Percentiles rank a stretch among this genome's conserved stretches.
These are phyloP conservation scores for Pelecanus crispus DNA, from an alignment of 2,113 vertebrate species.

Conservation along the genomic window DNA sequence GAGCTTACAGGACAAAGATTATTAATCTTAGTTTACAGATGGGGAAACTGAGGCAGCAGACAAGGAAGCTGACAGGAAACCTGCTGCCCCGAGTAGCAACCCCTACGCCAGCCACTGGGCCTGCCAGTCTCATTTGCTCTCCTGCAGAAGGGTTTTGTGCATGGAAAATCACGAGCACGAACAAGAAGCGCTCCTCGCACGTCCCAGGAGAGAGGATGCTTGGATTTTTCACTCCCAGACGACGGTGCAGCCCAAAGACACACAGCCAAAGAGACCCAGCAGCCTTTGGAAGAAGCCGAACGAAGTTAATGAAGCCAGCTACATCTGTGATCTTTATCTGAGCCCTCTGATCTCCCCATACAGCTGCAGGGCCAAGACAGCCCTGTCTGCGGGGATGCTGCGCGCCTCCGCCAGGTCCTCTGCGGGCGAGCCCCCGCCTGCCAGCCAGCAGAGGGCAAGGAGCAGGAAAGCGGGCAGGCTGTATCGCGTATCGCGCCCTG, in stretches of 20 bases:
- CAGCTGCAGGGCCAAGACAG: neutral
- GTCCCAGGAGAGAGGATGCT: neutral
- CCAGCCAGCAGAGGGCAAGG: neutral
- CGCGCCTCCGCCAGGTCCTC: rapidly evolving
- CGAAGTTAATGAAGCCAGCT: neutral
- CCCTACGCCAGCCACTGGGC: neutral
- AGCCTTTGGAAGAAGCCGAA: neutral
- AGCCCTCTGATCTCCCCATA: slow-evolving; percentile 1
- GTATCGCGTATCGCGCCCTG: too few relatives aligned
- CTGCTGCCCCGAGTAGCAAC: neutral
- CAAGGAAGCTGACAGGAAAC: neutral
- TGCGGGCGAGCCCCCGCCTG: neutral
- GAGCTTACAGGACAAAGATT: neutral
- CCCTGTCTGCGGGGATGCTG: neutral
- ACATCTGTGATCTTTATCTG: neutral
- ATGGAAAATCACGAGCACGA: rapidly evolving
- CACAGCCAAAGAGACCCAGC: neutral
- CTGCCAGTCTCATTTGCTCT: neutral
- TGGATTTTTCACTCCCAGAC: neutral
- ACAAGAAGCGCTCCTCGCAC: neutral
- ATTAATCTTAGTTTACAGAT: neutral
- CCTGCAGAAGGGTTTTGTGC: neutral
- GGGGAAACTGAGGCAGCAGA: neutral
- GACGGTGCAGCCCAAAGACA: neutral
- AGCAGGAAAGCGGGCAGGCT: neutral